Evolutionary conservation across 2,113 vertebrate genomes (phyloP).

Genomic region (Brachyhypopomus gauderio): DNA sequence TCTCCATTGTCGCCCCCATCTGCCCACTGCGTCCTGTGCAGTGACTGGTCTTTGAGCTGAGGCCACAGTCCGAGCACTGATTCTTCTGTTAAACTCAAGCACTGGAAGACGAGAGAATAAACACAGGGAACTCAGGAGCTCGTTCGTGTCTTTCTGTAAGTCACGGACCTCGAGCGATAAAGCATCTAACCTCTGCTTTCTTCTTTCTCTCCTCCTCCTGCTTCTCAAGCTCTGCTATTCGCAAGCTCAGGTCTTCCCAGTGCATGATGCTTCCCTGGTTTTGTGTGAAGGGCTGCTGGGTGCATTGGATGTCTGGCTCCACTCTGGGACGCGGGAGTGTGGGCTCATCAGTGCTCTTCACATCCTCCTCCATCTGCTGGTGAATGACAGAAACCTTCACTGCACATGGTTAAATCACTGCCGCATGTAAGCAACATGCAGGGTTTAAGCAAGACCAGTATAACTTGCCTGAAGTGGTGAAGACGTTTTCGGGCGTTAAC

Average conservation of each 20-base stretch:
- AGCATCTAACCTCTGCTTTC: conserved; percentile 63
- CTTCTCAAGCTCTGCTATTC: conserved; percentile 76
- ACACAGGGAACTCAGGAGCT: neutral
- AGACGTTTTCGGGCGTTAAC: neutral
- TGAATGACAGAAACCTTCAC: conserved; percentile 11
- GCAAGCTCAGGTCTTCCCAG: conserved; percentile 75
- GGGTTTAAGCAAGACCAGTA: neutral
- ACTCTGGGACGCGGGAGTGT: conserved; percentile 47
- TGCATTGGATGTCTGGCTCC: conserved; percentile 46
- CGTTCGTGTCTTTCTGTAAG: neutral
- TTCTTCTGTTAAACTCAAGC: conserved; percentile 35
- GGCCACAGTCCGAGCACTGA: conserved; percentile 32
- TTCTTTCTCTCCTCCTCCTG: conserved; percentile 72
- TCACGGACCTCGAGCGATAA: neutral
- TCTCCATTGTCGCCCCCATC: conserved; percentile 37
- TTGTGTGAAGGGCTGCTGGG: conserved; percentile 46
- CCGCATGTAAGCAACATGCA: neutral
- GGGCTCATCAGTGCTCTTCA: conserved; percentile 48
- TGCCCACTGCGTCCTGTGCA: conserved; percentile 29
- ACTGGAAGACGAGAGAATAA: conserved; percentile 26
- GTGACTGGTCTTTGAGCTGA: conserved; percentile 37
- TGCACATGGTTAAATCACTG: neutral
- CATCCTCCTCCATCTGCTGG: conserved; percentile 65
- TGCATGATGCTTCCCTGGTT: conserved; percentile 74
- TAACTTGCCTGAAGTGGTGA: neutral